Conservation (phyloP, 2,888 invertebrate genomes). For the Liodrosophila aerea region DNA sequence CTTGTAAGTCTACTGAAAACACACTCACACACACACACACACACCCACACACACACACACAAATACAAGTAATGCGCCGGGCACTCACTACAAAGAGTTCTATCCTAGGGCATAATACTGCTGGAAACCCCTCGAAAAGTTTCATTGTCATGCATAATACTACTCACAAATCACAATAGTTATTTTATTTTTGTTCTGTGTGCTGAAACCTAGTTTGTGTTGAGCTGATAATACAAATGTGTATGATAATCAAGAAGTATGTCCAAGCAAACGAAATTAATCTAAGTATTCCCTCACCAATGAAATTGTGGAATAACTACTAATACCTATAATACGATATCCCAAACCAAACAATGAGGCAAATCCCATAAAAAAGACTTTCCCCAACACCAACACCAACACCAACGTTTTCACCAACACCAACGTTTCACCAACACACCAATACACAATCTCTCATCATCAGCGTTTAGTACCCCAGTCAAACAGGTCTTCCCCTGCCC, state of each 20-base stretch:
- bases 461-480: neutral
- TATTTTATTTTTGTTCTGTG: conserved; percentile 28
- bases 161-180: neutral
- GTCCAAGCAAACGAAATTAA: too few relatives aligned
- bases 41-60: neutral
- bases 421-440: neutral
- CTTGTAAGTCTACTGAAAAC: too few relatives aligned
- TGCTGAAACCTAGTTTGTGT: conserved; percentile 24
- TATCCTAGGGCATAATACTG: too few relatives aligned
- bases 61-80: too few relatives aligned
- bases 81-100: too few relatives aligned
- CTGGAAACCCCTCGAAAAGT: too few relatives aligned
- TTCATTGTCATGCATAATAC: too few relatives aligned
- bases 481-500: conserved; percentile 29
- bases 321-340: conserved; percentile 47
- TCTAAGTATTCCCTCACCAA: too few relatives aligned
- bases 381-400: neutral
- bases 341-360: conserved; percentile 8
- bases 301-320: too few relatives aligned
- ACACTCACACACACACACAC: neutral
- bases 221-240: conserved; percentile 4
- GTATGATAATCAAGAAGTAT: too few relatives aligned
- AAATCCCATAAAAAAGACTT: conserved; percentile 3
- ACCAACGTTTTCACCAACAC: neutral
- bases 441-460: neutral